Evolutionary conservation across 2,888 invertebrate species (phyloP).

Genomic region (Drosophila yooni): DNA sequence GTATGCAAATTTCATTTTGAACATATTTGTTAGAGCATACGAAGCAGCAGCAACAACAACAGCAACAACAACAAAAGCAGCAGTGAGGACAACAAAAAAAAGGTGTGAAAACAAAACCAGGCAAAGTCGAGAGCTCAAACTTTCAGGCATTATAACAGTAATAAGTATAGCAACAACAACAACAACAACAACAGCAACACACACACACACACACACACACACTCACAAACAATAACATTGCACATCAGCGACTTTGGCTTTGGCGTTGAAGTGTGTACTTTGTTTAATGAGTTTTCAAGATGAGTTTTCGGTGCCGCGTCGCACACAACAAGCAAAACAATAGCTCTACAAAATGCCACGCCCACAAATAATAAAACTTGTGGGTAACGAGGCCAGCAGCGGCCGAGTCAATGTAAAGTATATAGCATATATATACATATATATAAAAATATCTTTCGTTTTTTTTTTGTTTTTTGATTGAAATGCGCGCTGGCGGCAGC

Average conservation of each 20-base stretch:
- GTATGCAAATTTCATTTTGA: slow-evolving; percentile 67
- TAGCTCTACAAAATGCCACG: slow-evolving; percentile 40
- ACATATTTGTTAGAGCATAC: slow-evolving; percentile 39
- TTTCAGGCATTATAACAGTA: slow-evolving; percentile 58
- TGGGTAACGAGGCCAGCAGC: slow-evolving; percentile 49
- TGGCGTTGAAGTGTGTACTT: slow-evolving; percentile 77
- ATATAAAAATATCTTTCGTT: slow-evolving; percentile 15
- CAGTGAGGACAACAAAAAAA: slow-evolving; percentile 2
- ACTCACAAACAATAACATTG: slow-evolving; percentile 25
- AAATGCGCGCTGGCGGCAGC: slow-evolving; percentile 51
- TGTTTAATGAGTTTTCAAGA: slow-evolving; percentile 80
- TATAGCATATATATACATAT: slow-evolving; percentile 13
- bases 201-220: slow-evolving; percentile 16
- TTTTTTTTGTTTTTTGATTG: slow-evolving; percentile 44
- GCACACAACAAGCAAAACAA: slow-evolving; percentile 35
- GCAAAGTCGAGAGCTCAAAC: slow-evolving; percentile 48
- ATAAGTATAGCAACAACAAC: slow-evolving; percentile 44
- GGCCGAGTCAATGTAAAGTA: slow-evolving; percentile 13
- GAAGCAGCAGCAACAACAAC: slow-evolving; percentile 8
- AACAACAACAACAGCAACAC: slow-evolving; percentile 8
- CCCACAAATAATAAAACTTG: slow-evolving; percentile 24
- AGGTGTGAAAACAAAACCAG: slow-evolving; percentile 59
- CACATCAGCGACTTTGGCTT: slow-evolving; percentile 59
- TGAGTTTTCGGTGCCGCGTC: slow-evolving; percentile 61
- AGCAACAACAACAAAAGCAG: slow-evolving; percentile 14